Base-by-base conservation (phyloP, 2,797 vertebrate genomes). In the Champsocephalus gunnari region DNA sequence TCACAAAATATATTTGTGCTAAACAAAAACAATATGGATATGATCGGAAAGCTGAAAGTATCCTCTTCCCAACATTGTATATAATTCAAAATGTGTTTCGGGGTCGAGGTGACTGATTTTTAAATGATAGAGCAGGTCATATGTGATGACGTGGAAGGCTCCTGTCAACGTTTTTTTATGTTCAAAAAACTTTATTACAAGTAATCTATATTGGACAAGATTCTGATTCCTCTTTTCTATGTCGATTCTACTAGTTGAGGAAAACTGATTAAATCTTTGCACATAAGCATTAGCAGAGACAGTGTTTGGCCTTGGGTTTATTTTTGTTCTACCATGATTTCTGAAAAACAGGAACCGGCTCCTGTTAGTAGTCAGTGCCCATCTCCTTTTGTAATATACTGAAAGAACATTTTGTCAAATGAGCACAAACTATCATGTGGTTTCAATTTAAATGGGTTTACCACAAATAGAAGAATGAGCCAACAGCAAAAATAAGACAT, bases 401-500 rank as follows among this genome's bases (percentile, higher is more conserved):
- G 32, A 50, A 12, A 34, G 43, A 57, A 57, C 49, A 16, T 65
- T 9, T 44, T 45, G 24, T 19, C 3, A 32, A 51, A 80, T 49
- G 16, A 64, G 47, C 44, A 66, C 28, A 50, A 75, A 45, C 34
- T 50, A 13, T 21, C 45, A 11, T 41, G 41, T 38, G 64, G 34
- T 63, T 67, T 58, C 38, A 58, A 21, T 57, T 62, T 16, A 47
- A 47, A 12, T 64, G 14, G 21, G 44, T 50, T 32, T 9, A 19
- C 28, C 53, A 28, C 50, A 51, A 61, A 72, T 44, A 10, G 49
- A 43, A 71, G 21, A 45, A 66, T 8, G 48, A 41, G 34, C 45
- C 53, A 53, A 58, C 17, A 19, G 14, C 17, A 56, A 8, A 73
- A n/a, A 73, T 67, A 14, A 51, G 45, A 57, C 34, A n/a, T 45